phyloP scores from a whole-genome alignment of 2,113 vertebrate genomes.

The Dicrurus megarhynchus region DNA sequence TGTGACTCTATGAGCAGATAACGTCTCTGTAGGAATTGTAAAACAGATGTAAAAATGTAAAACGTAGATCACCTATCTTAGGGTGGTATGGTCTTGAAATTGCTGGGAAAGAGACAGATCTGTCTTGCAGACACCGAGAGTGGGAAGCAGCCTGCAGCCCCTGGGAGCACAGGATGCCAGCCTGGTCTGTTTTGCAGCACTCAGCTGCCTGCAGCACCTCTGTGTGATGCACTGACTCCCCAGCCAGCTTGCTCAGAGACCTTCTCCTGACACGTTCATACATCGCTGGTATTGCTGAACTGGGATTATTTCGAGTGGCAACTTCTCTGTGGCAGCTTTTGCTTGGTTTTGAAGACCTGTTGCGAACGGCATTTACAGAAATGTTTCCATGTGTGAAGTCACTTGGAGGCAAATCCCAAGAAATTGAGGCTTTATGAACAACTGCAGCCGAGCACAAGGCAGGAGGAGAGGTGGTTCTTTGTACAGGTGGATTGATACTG shows the following conservation, averaged over 20 bases:
- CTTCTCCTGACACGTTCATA: neutral
- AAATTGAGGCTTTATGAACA: neutral
- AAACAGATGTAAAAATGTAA: neutral
- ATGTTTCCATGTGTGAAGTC: neutral
- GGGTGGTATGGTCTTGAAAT: neutral
- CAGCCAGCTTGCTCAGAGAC: neutral
- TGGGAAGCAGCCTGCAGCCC: neutral
- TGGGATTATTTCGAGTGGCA: neutral
- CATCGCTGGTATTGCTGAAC: neutral
- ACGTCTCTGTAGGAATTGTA: neutral
- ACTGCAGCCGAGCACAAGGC: fast-evolving
- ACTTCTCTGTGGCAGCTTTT: neutral
- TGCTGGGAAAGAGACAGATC: neutral
- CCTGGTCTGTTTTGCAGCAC: neutral
- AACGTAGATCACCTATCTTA: neutral
- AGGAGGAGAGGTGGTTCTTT: neutral
- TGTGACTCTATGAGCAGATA: neutral
- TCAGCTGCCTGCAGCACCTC: neutral
- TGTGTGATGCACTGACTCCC: neutral
- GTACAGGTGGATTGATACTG: neutral
- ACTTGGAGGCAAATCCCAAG: neutral
- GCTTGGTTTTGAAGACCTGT: neutral
- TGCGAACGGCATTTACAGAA: neutral
- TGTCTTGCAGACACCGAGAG: neutral
- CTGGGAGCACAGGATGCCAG: neutral